Percentiles rank a stretch among this genome's conserved stretches.
Evolutionary conservation across 2,888 invertebrate genomes (phyloP).

Genomic region (Agrochola litura): DNA sequence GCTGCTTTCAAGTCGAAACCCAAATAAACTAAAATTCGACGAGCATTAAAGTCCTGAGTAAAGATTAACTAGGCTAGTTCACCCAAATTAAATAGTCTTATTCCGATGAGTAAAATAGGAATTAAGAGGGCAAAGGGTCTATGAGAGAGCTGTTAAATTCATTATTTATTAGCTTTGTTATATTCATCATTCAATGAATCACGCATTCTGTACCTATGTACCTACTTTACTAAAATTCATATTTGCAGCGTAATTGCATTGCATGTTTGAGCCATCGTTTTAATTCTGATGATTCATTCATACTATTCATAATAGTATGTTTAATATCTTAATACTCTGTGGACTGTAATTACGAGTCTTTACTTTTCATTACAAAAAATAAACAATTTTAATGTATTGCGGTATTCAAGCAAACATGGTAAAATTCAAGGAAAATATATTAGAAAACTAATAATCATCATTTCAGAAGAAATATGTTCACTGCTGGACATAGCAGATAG

Average conservation of each 20-base stretch:
- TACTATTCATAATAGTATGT: constrained; percentile 38
- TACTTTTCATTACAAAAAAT: constrained; percentile 18
- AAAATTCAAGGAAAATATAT: neutral
- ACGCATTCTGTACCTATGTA: constrained; percentile 14
- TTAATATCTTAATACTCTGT: constrained; percentile 2
- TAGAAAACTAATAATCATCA: neutral
- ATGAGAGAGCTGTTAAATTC: neutral
- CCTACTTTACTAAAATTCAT: neutral
- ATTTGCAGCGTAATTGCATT: constrained; percentile 3
- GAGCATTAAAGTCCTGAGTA: neutral
- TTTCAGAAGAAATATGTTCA: neutral
- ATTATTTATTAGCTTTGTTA: constrained; percentile 6
- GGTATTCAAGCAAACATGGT: neutral
- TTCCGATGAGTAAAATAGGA: constrained; percentile 10
- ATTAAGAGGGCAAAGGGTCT: neutral
- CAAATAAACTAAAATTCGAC: constrained; percentile 5
- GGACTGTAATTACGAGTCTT: constrained; percentile 18
- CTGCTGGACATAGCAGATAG: neutral
- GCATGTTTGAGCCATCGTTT: constrained; percentile 18
- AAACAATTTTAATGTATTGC: constrained; percentile 18
- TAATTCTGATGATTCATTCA: constrained; percentile 42
- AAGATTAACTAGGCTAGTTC: neutral
- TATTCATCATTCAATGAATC: constrained; percentile 9
- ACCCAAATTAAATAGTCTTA: constrained; percentile 4
- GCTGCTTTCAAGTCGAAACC: neutral